These are phyloP conservation scores for Epinephelus moara DNA, from an alignment of 2,113 vertebrate species.

Conservation along the genomic window DNA sequence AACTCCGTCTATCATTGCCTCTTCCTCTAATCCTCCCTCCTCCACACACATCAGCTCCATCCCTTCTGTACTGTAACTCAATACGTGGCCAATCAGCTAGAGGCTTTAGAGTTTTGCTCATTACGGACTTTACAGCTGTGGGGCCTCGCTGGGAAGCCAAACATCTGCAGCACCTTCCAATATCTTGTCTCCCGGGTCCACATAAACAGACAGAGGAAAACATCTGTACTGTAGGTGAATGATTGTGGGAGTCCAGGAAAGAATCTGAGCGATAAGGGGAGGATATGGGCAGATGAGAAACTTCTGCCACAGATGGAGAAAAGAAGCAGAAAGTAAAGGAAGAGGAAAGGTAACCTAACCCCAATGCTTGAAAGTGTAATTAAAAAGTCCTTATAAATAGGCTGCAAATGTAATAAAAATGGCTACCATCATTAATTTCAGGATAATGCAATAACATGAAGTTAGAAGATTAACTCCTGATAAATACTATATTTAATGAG, in stretches of 20 bases:
- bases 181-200: conserved; percentile 57
- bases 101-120: conserved; percentile 57
- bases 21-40: conserved; percentile 37
- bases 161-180: conserved; percentile 81
- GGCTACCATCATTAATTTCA: neutral
- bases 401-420: neutral
- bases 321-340: conserved; percentile 9
- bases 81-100: conserved; percentile 71
- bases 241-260: conserved; percentile 68
- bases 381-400: conserved; percentile 19
- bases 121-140: conserved; percentile 77
- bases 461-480: neutral
- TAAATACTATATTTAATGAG: neutral
- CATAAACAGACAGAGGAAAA: conserved; percentile 63
- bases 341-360: neutral
- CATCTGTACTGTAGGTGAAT: conserved; percentile 69
- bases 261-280: conserved; percentile 59
- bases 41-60: conserved; percentile 48
- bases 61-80: conserved; percentile 60
- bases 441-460: neutral
- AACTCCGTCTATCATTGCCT: conserved; percentile 42
- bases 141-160: conserved; percentile 55
- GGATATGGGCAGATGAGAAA: conserved; percentile 45
- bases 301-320: conserved; percentile 35
- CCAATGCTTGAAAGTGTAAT: conserved; percentile 1